Evolutionary conservation across 2,888 invertebrate genomes (phyloP).

Genomic region (Latrodectus hesperus): DNA sequence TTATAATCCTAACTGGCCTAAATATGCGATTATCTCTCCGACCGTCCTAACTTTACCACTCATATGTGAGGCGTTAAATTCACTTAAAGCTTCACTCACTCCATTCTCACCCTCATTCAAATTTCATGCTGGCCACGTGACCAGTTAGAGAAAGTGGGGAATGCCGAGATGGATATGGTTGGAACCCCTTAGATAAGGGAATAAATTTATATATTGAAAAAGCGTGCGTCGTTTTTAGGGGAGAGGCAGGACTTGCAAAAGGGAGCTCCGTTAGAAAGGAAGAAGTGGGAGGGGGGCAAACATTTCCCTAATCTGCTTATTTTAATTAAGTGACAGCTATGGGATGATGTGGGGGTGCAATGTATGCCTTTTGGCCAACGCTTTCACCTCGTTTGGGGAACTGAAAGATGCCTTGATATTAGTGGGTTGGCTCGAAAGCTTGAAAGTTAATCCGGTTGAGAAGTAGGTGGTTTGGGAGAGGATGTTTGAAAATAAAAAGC

Average conservation of each 20-base stretch:
- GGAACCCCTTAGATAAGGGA: slow-evolving; percentile 7
- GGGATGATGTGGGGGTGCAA: slow-evolving; percentile 44
- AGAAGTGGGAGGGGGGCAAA: background rate
- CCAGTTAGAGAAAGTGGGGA: background rate
- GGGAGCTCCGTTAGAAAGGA: background rate
- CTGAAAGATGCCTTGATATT: slow-evolving; percentile 37
- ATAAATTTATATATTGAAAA: slow-evolving; percentile 34
- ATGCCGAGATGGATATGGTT: slow-evolving; percentile 10
- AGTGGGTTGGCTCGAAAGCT: slow-evolving; percentile 39
- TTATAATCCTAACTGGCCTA: slow-evolving; percentile 23
- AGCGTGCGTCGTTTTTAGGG: background rate
- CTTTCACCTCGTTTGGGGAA: slow-evolving; percentile 59
- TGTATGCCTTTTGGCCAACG: slow-evolving; percentile 63
- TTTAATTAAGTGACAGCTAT: slow-evolving; percentile 66
- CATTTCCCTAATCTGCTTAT: slow-evolving; percentile 62
- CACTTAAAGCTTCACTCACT: slow-evolving; percentile 25
- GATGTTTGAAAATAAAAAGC: no score
- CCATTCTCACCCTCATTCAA: slow-evolving; percentile 41
- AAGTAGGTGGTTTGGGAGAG: background rate
- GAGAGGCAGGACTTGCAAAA: background rate
- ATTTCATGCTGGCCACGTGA: slow-evolving; percentile 47
- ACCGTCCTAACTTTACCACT: background rate
- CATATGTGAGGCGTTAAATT: slow-evolving; percentile 42
- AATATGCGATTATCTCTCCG: slow-evolving; percentile 35
- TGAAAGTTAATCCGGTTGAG: slow-evolving; percentile 55